Evolutionary conservation across 1,140 invertebrate species (phyloP).

Genomic region (Cecropterus lyciades): DNA sequence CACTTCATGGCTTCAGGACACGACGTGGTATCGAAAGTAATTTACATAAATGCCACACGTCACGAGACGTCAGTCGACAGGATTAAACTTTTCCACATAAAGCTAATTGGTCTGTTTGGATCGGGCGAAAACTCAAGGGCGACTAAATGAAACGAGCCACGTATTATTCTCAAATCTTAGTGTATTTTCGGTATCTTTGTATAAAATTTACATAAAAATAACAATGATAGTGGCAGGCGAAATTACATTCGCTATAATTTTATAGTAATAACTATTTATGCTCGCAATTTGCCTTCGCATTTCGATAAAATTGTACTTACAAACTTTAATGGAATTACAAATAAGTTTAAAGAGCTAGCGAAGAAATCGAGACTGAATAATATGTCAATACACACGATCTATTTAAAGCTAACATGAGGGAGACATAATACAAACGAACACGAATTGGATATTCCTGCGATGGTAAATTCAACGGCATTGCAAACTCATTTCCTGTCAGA

Average conservation of each 20-base stretch:
- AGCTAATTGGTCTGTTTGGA: constrained; percentile 10
- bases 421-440: not conserved
- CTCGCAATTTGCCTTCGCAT: not conserved
- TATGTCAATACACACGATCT: not conserved
- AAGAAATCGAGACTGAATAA: constrained; percentile 6
- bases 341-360: constrained; percentile 5
- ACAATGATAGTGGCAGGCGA: constrained; percentile 35
- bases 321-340: not conserved
- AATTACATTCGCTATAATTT: constrained; percentile 23
- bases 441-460: not conserved
- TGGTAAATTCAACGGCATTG: constrained; percentile 2
- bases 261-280: constrained; percentile 13
- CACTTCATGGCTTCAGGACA: not conserved
- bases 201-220: constrained; percentile 48
- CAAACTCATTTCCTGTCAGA: constrained; percentile 1
- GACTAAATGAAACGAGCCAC: constrained; percentile 27
- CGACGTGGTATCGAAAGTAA: not conserved
- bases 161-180: constrained; percentile 15
- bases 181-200: constrained; percentile 37
- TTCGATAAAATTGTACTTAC: constrained; percentile 22
- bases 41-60: constrained; percentile 2
- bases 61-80: constrained; percentile 1
- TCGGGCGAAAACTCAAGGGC: not conserved
- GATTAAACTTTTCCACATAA: constrained; percentile 9
- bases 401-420: not conserved